Evolutionary conservation across 2,113 vertebrate genomes (phyloP), one percentile per base, ranked within the genome.

Genomic region (Vireo altiloquus): DNA sequence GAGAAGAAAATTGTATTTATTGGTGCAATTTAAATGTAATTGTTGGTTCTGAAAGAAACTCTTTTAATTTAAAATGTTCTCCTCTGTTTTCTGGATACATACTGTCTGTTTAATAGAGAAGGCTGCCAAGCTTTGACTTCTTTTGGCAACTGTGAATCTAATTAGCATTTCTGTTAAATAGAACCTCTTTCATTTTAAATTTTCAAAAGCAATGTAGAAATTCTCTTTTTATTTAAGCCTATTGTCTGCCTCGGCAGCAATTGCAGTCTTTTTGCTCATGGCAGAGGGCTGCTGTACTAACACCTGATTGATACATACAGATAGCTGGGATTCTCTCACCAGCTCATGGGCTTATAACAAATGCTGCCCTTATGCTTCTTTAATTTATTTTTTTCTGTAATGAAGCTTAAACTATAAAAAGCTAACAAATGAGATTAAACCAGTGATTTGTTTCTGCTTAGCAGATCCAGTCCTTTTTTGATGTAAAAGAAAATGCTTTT

Each of bases 101-200:
- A 33, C 80, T 74, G 42, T 92, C 76, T 95, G 47, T 91, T 95
- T 95, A 83, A 88, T 39, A 69, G 89, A 93, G 57, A 35, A 0
- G 19, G 47, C 76, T 94, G 96, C 92, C 75, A 92, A 90, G 82
- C 82, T 95, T 72, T 69, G 90, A 77, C 85, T 88, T 76, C 75
- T 93, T 84, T 72, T 95, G 94, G 92, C 92, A 94, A 35, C 77
- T 0, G 0, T 0, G 0, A 80, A 24, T 90, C 88, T 90, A 74
- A 95, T 96, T 94, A 94, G 82, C 90, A 86, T 97, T 90, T 93
- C 88, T 95, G 59, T 82, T 92, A 89, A 77, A 89, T 44, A 89
- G 63, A 90, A 70, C 76, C 76, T 90, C 83, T 77, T 79, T 77
- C 22, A 82, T 52, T 93, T 91, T 47, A 80, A 80, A 63, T 80